Percentiles rank a stretch among this genome's conserved stretches.
Conservation (phyloP, 2,888 invertebrate genomes). For the Melanophora roralis region DNA sequence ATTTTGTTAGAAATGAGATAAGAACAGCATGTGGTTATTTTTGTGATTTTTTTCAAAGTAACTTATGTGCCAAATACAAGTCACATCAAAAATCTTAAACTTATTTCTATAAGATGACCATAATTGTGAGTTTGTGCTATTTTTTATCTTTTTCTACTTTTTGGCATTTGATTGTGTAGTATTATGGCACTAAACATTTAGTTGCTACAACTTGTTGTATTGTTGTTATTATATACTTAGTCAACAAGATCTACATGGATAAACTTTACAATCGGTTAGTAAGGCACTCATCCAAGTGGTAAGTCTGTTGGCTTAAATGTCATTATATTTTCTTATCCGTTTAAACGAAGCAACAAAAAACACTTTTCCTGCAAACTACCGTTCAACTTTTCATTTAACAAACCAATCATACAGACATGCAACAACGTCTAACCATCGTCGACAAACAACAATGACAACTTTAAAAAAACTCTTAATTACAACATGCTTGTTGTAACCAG, state of each 20-base stretch:
- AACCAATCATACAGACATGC: not conserved
- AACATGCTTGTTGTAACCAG: conserved; percentile 35
- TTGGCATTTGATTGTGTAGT: not conserved
- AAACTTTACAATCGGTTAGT: conserved; percentile 4
- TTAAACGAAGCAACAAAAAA: conserved; percentile 3
- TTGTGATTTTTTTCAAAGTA: conserved; percentile 26
- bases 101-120: conserved; percentile 28
- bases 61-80: conserved; percentile 53
- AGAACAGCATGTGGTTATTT: conserved; percentile 55
- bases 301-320: not conserved
- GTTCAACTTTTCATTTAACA: conserved; percentile 4
- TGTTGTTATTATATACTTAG: not conserved
- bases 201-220: not conserved
- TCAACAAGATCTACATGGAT: not conserved
- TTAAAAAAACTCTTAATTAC: conserved; percentile 47
- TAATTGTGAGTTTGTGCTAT: conserved; percentile 19
- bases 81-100: conserved; percentile 52
- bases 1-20: conserved; percentile 18
- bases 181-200: conserved; percentile 19
- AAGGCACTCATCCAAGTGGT: not conserved
- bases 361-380: conserved; percentile 44
- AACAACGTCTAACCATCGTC: conserved; percentile 5
- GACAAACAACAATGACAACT: not conserved
- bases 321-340: conserved; percentile 20
- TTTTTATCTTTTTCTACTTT: not conserved